phyloP scores from a whole-genome alignment of 92 coral and sea anemone genomes.

The Palythoa grandiflora region DNA sequence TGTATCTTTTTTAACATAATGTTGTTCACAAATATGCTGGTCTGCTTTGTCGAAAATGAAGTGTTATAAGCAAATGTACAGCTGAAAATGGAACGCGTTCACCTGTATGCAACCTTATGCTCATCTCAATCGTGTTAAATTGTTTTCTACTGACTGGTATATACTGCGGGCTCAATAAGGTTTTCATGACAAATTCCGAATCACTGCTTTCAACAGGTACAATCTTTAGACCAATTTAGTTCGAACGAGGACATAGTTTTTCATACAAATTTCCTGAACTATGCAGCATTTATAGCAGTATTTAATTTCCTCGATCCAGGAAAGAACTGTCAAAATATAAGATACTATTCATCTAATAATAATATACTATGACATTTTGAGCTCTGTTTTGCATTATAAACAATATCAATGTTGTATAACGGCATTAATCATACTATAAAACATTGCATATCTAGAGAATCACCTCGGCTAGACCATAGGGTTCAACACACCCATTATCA shows the following conservation, averaged over 20 bases:
- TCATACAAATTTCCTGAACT: not conserved
- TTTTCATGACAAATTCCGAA: constrained; percentile 47
- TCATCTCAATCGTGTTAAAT: constrained; percentile 63
- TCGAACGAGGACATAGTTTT: not conserved
- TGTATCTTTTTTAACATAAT: constrained; percentile 2
- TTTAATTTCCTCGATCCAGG: not conserved
- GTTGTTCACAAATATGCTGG: constrained; percentile 18
- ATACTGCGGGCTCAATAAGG: constrained; percentile 10
- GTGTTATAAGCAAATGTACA: no score
- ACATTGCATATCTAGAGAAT: not conserved
- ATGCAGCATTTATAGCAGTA: not conserved
- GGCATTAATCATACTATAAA: not conserved
- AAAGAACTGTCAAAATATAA: not conserved
- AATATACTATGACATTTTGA: not conserved
- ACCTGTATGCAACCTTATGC: constrained; percentile 71
- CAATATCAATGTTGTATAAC: not conserved
- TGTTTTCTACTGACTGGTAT: constrained; percentile 70
- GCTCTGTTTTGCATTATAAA: not conserved
- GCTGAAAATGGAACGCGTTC: not conserved
- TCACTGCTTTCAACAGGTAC: constrained; percentile 65
- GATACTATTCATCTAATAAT: not conserved
- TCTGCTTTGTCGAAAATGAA: constrained; percentile 26
- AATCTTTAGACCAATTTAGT: not conserved
- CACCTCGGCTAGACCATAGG: constrained; percentile 73
- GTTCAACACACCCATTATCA: constrained; percentile 66